Conservation (phyloP, 2,113 vertebrate species). For the Poeciliopsis turrubarensis region DNA sequence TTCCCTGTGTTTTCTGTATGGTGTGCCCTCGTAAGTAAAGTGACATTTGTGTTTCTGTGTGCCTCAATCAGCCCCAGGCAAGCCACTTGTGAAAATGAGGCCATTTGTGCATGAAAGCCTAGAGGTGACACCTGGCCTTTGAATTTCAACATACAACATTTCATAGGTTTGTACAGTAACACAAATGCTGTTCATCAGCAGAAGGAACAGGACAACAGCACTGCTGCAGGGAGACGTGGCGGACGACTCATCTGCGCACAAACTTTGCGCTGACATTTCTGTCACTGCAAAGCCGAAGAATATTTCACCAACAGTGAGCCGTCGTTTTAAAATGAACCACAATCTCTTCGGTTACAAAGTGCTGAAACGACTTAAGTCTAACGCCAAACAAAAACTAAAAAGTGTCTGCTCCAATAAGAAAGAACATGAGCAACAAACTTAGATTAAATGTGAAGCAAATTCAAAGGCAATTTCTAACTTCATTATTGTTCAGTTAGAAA, state of each 20-base stretch:
- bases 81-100: neutral
- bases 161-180: slow-evolving; percentile 4
- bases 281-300: neutral
- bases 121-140: slow-evolving; percentile 27
- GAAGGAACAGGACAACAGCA: neutral
- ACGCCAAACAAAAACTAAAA: neutral
- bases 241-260: neutral
- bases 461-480: too few species aligned
- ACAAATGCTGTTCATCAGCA: neutral
- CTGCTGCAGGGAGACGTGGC: neutral
- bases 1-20: neutral
- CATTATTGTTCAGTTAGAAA: too few species aligned
- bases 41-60: slow-evolving; percentile 27
- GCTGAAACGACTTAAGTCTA: neutral
- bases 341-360: neutral
- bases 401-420: too few species aligned
- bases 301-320: neutral
- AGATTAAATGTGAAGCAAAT: too few species aligned
- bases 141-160: slow-evolving; percentile 1
- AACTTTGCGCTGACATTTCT: neutral
- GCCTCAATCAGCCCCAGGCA: slow-evolving; percentile 25
- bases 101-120: slow-evolving; percentile 20
- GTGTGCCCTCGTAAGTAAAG: slow-evolving; percentile 1
- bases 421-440: too few species aligned
- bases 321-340: neutral